A percentile compares a stretch with the other conserved stretches of the same genome.
Conservation (phyloP, 2,797 vertebrate species). For the Tadarida brasiliensis region DNA sequence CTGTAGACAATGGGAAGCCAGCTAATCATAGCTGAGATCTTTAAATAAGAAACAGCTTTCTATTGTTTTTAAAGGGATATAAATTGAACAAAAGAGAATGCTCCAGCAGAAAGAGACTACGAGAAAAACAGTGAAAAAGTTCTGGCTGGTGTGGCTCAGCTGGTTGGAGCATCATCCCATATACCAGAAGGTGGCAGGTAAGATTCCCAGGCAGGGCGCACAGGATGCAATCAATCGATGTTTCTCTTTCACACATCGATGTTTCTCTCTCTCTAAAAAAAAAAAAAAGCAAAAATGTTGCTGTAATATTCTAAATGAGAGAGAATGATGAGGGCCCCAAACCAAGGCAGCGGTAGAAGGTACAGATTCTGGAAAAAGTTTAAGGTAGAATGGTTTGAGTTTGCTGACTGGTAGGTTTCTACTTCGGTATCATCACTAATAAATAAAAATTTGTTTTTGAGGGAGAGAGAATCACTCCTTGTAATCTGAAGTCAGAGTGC, state of each 20-base stretch:
- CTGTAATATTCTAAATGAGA: neutral
- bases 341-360: neutral
- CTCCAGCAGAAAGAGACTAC: neutral
- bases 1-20: neutral
- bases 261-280: neutral
- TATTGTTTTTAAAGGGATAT: slow-evolving; percentile 16
- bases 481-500: neutral
- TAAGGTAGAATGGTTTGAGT: neutral
- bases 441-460: neutral
- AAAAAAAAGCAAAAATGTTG: neutral
- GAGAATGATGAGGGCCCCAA: neutral
- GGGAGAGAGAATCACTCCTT: neutral
- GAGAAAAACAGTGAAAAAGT: neutral
- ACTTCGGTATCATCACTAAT: neutral
- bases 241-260: neutral
- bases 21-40: slow-evolving; percentile 1
- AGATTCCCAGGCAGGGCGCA: neutral
- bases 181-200: neutral
- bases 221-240: neutral
- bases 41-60: slow-evolving; percentile 21
- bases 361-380: neutral
- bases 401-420: neutral
- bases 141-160: neutral
- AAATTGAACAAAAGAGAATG: neutral
- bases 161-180: neutral